A percentile compares a stretch with the other conserved stretches of the same genome.
Evolutionary conservation across 1,140 invertebrate genomes (phyloP).

Genomic region (Atta texana): DNA sequence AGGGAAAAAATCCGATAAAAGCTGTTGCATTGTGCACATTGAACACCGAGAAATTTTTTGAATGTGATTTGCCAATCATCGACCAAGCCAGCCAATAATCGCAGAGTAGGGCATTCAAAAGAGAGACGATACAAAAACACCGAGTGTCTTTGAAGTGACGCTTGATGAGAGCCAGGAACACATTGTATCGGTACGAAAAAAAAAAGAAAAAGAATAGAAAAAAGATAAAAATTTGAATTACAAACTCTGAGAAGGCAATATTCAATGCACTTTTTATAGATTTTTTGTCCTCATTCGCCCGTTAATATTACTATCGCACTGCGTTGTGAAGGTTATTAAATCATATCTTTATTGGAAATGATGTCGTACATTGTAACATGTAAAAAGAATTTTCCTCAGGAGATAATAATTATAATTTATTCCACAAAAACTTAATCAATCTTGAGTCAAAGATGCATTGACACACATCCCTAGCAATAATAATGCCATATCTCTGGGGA

Average conservation of each 20-base stretch:
- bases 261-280: slow-evolving; percentile 55
- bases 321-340: background rate
- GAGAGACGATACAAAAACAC: slow-evolving; percentile 72
- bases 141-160: slow-evolving; percentile 66
- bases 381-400: background rate
- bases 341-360: background rate
- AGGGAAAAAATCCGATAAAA: slow-evolving; percentile 77
- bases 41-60: slow-evolving; percentile 79
- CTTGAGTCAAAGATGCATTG: slow-evolving; percentile 55
- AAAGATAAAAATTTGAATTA: slow-evolving; percentile 34
- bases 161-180: slow-evolving; percentile 57
- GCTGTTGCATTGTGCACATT: slow-evolving; percentile 81
- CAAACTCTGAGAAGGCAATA: slow-evolving; percentile 66
- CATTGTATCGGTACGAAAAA: slow-evolving; percentile 51
- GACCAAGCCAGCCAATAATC: slow-evolving; percentile 78
- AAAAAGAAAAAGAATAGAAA: background rate
- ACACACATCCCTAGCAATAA: slow-evolving; percentile 50
- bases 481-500: slow-evolving; percentile 53
- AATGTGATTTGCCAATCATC: slow-evolving; percentile 79
- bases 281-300: background rate
- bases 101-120: slow-evolving; percentile 73
- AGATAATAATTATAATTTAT: slow-evolving; percentile 53
- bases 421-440: slow-evolving; percentile 64
- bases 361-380: background rate
- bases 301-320: background rate